phyloP scores from a whole-genome alignment of 2,113 vertebrate genomes.

The Caranx melampygus region DNA sequence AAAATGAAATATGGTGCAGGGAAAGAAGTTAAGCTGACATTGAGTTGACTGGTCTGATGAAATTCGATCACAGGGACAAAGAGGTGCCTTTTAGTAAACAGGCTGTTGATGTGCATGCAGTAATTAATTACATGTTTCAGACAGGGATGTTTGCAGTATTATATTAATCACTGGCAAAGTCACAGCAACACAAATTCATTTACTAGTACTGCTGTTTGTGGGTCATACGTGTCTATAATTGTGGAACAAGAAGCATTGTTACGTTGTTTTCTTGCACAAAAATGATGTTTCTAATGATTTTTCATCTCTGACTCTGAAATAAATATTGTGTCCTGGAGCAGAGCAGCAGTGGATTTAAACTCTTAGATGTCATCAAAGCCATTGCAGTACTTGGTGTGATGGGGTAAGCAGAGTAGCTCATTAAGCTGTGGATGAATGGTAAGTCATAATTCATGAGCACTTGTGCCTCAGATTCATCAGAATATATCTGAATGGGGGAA shows the following conservation, averaged over 20 bases:
- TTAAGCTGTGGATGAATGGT: conserved; percentile 25
- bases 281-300: neutral
- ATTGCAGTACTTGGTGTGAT: neutral
- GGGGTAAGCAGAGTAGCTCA: conserved; percentile 5
- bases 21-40: conserved; percentile 27
- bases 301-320: neutral
- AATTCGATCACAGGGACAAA: conserved; percentile 50
- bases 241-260: neutral
- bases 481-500: neutral
- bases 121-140: conserved; percentile 21
- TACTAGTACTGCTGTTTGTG: neutral
- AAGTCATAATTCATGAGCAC: conserved; percentile 1
- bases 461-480: conserved; percentile 4
- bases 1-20: conserved; percentile 23
- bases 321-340: neutral
- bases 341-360: neutral
- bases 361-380: neutral
- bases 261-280: neutral
- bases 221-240: neutral
- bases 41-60: conserved; percentile 33
- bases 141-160: conserved; percentile 6
- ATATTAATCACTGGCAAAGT: neutral
- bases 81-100: conserved; percentile 3
- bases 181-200: neutral
- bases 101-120: conserved; percentile 1